A percentile compares a stretch with the other conserved stretches of the same genome.
Evolutionary conservation across 64 coral and sea anemone species (phyloP).

Genomic region (Montipora capricornis): DNA sequence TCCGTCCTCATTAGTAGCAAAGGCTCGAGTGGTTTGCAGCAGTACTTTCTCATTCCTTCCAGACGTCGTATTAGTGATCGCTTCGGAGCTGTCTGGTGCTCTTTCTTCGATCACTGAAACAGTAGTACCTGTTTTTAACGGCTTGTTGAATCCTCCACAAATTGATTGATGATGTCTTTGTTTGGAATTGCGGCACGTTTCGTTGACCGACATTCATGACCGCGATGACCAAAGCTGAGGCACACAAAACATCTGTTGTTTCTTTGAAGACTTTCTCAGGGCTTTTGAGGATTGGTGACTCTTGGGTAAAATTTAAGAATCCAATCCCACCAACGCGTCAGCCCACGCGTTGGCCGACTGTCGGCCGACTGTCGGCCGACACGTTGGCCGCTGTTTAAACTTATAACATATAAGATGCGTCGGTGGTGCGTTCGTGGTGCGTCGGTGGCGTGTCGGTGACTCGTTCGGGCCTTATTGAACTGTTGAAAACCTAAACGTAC

Average conservation of each 20-base stretch:
- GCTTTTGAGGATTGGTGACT: not conserved
- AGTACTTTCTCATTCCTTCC: constrained; percentile 4
- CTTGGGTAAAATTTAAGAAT: too few relatives aligned
- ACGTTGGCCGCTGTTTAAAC: too few relatives aligned
- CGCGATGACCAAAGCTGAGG: not conserved
- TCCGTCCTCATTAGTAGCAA: constrained; percentile 35
- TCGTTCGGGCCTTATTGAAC: too few relatives aligned
- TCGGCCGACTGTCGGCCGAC: too few relatives aligned
- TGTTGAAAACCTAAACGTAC: too few relatives aligned
- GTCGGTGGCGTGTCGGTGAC: too few relatives aligned
- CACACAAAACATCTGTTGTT: not conserved
- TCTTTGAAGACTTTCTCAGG: not conserved
- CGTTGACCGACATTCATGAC: not conserved
- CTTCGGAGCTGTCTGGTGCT: too few relatives aligned
- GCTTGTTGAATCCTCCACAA: not conserved
- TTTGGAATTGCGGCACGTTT: constrained; percentile 15
- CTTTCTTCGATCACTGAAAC: not conserved
- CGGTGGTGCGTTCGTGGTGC: too few relatives aligned
- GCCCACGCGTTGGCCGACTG: too few relatives aligned
- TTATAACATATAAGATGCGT: too few relatives aligned
- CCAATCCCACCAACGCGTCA: too few relatives aligned
- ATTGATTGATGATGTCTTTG: not conserved
- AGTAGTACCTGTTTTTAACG: not conserved
- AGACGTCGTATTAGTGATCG: not conserved
- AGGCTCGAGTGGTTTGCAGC: constrained; percentile 50